Evolutionary conservation across 1,140 invertebrate genomes (phyloP).

Genomic region (Aphelinus certus): DNA sequence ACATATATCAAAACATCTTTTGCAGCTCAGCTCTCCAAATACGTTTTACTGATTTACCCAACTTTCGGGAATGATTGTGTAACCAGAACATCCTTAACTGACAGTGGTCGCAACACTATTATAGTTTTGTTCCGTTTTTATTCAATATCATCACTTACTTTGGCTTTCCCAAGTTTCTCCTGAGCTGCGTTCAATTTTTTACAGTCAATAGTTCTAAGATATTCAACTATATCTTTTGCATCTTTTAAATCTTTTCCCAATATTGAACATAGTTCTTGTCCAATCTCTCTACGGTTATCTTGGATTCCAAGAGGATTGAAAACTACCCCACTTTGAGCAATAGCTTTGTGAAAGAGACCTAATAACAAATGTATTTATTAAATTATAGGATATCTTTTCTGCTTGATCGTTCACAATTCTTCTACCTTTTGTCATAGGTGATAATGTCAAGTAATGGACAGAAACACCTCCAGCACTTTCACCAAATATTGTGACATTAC

Average conservation of each 20-base stretch:
- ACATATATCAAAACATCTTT: no score
- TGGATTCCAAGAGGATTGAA: background rate
- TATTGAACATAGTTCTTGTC: background rate
- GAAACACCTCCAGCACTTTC: constrained; percentile 67
- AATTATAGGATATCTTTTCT: background rate
- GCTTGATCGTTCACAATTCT: background rate
- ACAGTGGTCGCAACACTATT: no score
- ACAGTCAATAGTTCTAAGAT: background rate
- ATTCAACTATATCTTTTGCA: background rate
- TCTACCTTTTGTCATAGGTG: constrained; percentile 40
- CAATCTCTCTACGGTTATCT: background rate
- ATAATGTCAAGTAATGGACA: constrained; percentile 48
- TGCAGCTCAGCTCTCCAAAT: no score
- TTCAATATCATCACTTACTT: background rate
- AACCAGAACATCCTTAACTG: no score
- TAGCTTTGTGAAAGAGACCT: constrained; percentile 28
- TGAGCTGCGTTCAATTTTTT: background rate
- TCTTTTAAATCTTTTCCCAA: constrained; percentile 39
- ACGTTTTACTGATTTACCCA: no score
- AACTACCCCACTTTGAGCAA: background rate
- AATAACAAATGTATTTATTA: background rate
- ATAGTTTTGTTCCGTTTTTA: background rate
- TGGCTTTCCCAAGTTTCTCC: background rate
- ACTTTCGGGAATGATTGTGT: no score
- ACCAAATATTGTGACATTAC: constrained; percentile 64